A percentile compares a stretch with the other conserved stretches of the same genome.
phyloP scores from a whole-genome alignment of 2,797 vertebrate species.

The Fundulus diaphanus region DNA sequence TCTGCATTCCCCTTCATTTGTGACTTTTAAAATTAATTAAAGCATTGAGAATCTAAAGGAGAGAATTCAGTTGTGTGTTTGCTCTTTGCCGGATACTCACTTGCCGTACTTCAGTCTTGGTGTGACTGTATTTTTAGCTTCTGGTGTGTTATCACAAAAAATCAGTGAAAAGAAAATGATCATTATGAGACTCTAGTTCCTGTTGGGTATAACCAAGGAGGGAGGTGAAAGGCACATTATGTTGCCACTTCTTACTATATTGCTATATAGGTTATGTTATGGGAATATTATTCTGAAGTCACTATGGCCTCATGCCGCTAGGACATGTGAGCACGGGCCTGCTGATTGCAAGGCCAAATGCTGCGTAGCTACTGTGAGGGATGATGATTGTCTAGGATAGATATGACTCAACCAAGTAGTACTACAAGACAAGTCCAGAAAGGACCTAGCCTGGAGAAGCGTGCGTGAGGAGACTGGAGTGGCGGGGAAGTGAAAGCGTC shows the following conservation, averaged over 20 bases:
- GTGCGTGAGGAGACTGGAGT: no score
- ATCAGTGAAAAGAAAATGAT: slow-evolving; percentile 52
- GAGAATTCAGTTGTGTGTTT: slow-evolving; percentile 15
- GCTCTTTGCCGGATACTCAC: slow-evolving; percentile 8
- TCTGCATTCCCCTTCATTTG: slow-evolving; percentile 37
- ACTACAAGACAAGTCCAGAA: no score
- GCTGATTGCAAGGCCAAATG: no score
- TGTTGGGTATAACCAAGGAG: neutral
- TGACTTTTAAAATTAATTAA: slow-evolving; percentile 44
- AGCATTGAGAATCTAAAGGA: slow-evolving; percentile 39
- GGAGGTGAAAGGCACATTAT: neutral
- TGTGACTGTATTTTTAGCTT: slow-evolving; percentile 28
- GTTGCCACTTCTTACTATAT: neutral
- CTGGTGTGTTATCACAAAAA: slow-evolving; percentile 45
- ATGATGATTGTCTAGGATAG: no score
- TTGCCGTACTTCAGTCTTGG: slow-evolving; percentile 30
- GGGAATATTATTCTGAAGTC: no score
- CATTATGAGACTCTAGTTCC: slow-evolving; percentile 31
- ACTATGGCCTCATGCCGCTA: no score
- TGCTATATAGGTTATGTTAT: neutral
- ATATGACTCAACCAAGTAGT: no score
- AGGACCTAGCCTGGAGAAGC: no score
- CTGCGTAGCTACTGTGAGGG: no score
- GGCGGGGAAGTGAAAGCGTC: no score
- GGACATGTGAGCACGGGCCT: no score